phyloP scores from a whole-genome alignment of 2,888 invertebrate species.

The Drosophila meridionalis region DNA sequence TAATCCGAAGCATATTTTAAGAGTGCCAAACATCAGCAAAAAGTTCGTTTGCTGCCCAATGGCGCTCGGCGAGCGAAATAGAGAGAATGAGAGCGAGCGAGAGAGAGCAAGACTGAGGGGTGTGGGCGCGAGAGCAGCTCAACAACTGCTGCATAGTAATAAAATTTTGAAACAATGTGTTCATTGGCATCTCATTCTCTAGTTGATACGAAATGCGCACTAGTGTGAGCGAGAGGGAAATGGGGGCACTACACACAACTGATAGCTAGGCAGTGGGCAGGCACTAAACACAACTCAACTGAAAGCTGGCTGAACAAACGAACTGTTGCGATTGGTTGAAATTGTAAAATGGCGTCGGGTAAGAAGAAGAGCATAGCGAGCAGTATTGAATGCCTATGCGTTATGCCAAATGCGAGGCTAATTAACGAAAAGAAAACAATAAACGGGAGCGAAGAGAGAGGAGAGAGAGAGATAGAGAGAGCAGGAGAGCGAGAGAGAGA shows the following conservation, averaged over 20 bases:
- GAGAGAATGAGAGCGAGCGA: slow-evolving; percentile 14
- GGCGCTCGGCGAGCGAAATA: neutral
- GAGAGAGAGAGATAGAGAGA: neutral
- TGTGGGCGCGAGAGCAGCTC: slow-evolving; percentile 9
- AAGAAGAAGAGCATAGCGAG: slow-evolving; percentile 23
- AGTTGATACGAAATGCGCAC: slow-evolving; percentile 59
- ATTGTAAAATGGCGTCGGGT: slow-evolving; percentile 11
- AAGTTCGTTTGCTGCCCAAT: slow-evolving; percentile 66
- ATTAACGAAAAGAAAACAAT: neutral
- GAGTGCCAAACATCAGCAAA: slow-evolving; percentile 84
- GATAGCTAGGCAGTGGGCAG: slow-evolving; percentile 3
- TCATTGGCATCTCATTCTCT: slow-evolving; percentile 65
- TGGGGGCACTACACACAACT: slow-evolving; percentile 15
- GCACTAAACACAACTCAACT: slow-evolving; percentile 2
- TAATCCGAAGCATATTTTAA: slow-evolving; percentile 84
- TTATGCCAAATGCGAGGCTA: slow-evolving; percentile 14
- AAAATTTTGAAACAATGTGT: slow-evolving; percentile 64
- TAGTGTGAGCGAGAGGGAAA: slow-evolving; percentile 54
- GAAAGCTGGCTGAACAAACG: slow-evolving; percentile 53
- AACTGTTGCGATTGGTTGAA: slow-evolving; percentile 52
- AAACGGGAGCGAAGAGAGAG: slow-evolving; percentile 2
- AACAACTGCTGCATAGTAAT: neutral
- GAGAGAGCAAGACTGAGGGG: neutral
- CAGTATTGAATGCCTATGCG: slow-evolving; percentile 4
- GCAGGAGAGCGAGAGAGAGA: slow-evolving; percentile 2